Evolutionary conservation across 2,113 vertebrate species (phyloP).

Genomic region (Lepisosteus oculatus): DNA sequence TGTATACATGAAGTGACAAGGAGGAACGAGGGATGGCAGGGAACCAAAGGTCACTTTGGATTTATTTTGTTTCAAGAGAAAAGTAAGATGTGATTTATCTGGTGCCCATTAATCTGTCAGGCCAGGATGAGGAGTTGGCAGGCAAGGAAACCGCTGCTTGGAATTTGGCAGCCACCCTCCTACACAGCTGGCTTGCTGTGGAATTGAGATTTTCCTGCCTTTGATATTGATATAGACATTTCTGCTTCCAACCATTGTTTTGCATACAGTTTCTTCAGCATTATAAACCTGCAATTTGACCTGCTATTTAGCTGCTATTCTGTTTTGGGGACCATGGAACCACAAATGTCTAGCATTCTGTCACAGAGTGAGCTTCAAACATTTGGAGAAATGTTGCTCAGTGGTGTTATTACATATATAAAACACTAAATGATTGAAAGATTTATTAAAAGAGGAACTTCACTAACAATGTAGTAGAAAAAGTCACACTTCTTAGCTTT

Average conservation of each 20-base stretch:
- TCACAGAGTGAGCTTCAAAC: too few relatives aligned
- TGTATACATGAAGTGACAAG: neutral
- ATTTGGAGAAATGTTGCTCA: too few relatives aligned
- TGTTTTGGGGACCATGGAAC: too few relatives aligned
- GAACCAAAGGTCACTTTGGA: conserved; percentile 8
- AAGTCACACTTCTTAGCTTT: too few relatives aligned
- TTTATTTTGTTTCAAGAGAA: conserved; percentile 53
- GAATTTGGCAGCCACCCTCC: conserved; percentile 45
- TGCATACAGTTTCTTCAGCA: neutral
- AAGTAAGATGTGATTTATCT: conserved; percentile 23
- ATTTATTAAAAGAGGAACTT: too few relatives aligned
- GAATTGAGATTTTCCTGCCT: conserved; percentile 53
- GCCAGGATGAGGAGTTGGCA: conserved; percentile 56
- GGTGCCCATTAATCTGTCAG: conserved; percentile 53
- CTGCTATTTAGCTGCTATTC: neutral
- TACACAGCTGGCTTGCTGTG: conserved; percentile 47
- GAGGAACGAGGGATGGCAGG: neutral
- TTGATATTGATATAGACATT: conserved; percentile 53
- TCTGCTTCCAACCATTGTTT: conserved; percentile 37
- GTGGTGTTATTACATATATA: too few relatives aligned
- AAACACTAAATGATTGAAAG: too few relatives aligned
- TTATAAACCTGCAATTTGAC: neutral
- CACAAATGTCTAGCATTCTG: too few relatives aligned
- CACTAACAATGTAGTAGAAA: too few relatives aligned
- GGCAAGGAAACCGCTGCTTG: conserved; percentile 45